Evolutionary conservation across 2,888 invertebrate genomes (phyloP).

Genomic region (Ditula angustiorana): DNA sequence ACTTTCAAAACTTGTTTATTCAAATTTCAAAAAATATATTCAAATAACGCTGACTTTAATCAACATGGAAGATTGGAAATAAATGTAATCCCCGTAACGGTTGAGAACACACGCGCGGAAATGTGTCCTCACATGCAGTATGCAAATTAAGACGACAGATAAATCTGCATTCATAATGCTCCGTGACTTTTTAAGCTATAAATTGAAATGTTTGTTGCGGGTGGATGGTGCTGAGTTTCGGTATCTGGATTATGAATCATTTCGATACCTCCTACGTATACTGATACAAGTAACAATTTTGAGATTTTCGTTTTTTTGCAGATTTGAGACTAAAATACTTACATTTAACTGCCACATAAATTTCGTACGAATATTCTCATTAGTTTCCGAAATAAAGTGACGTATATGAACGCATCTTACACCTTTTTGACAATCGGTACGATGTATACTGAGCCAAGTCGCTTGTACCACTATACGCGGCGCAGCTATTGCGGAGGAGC

Average conservation of each 20-base stretch:
- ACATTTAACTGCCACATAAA: too few species aligned
- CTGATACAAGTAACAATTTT: too few species aligned
- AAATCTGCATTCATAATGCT: slow-evolving; percentile 58
- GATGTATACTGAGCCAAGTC: too few species aligned
- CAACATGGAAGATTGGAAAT: slow-evolving; percentile 68
- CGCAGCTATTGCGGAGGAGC: too few species aligned
- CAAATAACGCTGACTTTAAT: slow-evolving; percentile 36
- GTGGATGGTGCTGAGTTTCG: slow-evolving; percentile 4
- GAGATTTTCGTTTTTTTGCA: too few species aligned
- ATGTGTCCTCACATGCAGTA: slow-evolving; percentile 53
- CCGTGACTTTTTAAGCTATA: slow-evolving; percentile 48
- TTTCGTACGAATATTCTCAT: too few species aligned
- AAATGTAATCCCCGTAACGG: slow-evolving; percentile 75
- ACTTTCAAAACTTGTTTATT: not conserved
- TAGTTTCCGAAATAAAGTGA: too few species aligned
- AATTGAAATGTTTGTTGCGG: slow-evolving; percentile 40
- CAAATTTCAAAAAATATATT: slow-evolving; percentile 11
- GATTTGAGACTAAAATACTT: too few species aligned
- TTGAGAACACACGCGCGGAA: slow-evolving; percentile 61
- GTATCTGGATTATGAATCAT: not conserved
- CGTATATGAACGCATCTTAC: too few species aligned
- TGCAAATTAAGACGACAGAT: slow-evolving; percentile 61
- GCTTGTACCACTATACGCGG: too few species aligned
- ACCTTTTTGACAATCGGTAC: too few species aligned
- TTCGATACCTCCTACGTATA: too few species aligned